Conservation (phyloP, 2,888 invertebrate genomes). For the Oeneis ivallda region DNA sequence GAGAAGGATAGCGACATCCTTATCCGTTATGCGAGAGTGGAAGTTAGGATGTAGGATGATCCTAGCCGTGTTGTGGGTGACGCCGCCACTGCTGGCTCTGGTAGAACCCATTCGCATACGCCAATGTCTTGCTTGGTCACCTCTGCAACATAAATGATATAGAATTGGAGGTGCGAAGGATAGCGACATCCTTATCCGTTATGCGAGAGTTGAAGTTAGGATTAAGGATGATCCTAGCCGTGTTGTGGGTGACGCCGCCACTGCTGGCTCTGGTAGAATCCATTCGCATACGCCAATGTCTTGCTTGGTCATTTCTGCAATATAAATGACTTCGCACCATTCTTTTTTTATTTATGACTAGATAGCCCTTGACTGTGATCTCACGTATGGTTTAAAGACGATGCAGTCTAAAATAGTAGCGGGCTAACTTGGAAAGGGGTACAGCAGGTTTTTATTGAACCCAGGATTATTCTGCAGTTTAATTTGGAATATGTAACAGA, state of each 20-base stretch:
- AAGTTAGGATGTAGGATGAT: constrained; percentile 55
- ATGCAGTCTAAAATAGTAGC: too few species aligned
- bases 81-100: constrained; percentile 51
- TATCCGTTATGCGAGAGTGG: constrained; percentile 43
- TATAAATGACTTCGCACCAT: not conserved
- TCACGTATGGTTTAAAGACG: too few species aligned
- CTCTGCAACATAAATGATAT: constrained; percentile 42
- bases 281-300: constrained; percentile 28
- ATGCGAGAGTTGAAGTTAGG: constrained; percentile 48
- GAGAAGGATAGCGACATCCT: constrained; percentile 60
- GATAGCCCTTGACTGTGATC: too few species aligned
- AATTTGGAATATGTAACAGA: too few species aligned
- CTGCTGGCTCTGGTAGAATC: constrained; percentile 47
- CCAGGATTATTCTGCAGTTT: too few species aligned
- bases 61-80: constrained; percentile 38
- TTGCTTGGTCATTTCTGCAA: constrained; percentile 35
- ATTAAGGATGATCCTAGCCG: constrained; percentile 48
- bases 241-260: constrained; percentile 48
- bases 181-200: constrained; percentile 55
- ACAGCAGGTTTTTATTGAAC: too few species aligned
- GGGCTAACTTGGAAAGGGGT: too few species aligned
- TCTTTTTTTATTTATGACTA: not conserved
- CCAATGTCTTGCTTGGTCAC: constrained; percentile 26
- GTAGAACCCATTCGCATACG: constrained; percentile 40
- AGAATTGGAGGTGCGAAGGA: constrained; percentile 47